phyloP scores from a whole-genome alignment of 2,888 invertebrate species.

The Camponotus fellah region DNA sequence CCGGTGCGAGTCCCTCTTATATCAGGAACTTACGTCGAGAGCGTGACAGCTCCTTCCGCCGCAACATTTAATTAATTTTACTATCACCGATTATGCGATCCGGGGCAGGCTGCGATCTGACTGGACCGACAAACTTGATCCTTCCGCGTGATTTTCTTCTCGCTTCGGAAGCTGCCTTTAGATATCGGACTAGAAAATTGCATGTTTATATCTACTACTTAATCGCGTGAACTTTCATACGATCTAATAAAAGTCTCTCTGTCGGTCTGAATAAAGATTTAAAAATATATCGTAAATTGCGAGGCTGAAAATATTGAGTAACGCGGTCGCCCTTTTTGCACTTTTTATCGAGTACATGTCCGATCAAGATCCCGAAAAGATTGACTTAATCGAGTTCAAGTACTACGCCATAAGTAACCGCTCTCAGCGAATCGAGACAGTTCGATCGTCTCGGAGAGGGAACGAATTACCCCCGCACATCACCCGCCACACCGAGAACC shows the following conservation, averaged over 20 bases:
- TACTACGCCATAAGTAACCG: slow-evolving; percentile 25
- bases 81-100: slow-evolving; percentile 24
- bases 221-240: background rate
- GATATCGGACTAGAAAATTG: background rate
- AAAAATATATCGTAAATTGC: background rate
- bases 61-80: slow-evolving; percentile 30
- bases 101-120: background rate
- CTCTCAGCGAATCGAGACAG: slow-evolving; percentile 37
- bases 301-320: background rate
- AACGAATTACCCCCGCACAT: slow-evolving; percentile 24
- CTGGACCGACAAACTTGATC: background rate
- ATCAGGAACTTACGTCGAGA: slow-evolving; percentile 29
- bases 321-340: background rate
- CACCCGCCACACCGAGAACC: background rate
- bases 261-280: background rate
- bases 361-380: slow-evolving; percentile 25
- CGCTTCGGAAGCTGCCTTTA: background rate
- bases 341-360: background rate
- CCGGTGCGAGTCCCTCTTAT: slow-evolving; percentile 13
- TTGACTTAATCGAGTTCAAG: slow-evolving; percentile 22
- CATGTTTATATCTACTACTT: background rate
- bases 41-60: slow-evolving; percentile 22
- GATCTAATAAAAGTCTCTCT: background rate
- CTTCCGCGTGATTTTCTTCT: background rate
- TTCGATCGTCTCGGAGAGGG: slow-evolving; percentile 37